phyloP scores from a whole-genome alignment of 1,140 invertebrate genomes.

The Lethrus apterus region DNA sequence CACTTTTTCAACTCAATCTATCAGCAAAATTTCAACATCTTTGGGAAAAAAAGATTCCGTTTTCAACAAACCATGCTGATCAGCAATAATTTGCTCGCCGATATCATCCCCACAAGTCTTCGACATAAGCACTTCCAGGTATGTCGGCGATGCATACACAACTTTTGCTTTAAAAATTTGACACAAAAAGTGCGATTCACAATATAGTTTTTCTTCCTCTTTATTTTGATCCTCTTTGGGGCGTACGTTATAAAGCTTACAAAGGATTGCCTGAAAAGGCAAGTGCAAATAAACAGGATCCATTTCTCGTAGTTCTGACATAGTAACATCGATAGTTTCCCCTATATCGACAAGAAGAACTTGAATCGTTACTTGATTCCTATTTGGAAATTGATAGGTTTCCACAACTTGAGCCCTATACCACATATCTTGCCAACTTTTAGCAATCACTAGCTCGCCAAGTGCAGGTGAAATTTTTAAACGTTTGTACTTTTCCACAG shows the following conservation, averaged over 20 bases:
- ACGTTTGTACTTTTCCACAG: conserved; percentile 4
- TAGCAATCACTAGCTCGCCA: conserved; percentile 16
- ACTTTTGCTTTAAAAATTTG: conserved; percentile 7
- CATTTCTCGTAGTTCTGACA: not conserved
- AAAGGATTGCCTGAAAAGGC: conserved; percentile 4
- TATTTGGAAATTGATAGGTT: not conserved
- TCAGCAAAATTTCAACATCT: not conserved
- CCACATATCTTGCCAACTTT: conserved; percentile 15
- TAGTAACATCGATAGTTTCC: not conserved
- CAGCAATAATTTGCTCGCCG: conserved; percentile 4
- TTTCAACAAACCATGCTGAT: not conserved
- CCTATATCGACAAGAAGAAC: conserved; percentile 1
- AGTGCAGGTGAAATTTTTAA: conserved; percentile 12
- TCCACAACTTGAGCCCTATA: conserved; percentile 13
- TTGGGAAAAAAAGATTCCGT: not conserved
- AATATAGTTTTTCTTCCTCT: not conserved
- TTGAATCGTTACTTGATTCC: not conserved
- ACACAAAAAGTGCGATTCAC: conserved; percentile 4
- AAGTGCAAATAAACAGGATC: not conserved
- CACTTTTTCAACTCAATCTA: conserved; percentile 4
- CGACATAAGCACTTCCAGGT: conserved; percentile 5
- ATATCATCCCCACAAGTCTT: conserved; percentile 1
- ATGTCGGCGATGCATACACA: not conserved
- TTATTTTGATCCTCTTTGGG: not conserved
- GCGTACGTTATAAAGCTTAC: conserved; percentile 2